Percentiles rank a stretch among this genome's conserved stretches.
Evolutionary conservation across 2,113 vertebrate genomes (phyloP).

Genomic region (Melospiza georgiana): DNA sequence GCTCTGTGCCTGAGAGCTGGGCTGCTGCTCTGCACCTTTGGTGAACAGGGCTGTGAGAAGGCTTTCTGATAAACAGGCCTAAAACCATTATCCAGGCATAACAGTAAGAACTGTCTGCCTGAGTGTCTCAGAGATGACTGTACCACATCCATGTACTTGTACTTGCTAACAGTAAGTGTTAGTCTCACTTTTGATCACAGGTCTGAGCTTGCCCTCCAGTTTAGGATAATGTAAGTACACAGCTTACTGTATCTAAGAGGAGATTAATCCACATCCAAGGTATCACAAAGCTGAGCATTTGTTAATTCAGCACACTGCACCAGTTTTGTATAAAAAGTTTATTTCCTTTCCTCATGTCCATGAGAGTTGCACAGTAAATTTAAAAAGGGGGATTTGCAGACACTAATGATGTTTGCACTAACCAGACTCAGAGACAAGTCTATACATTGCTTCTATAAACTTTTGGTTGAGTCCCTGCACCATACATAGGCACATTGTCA

Average conservation of each 20-base stretch:
- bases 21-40: not conserved
- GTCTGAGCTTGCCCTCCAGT: not conserved
- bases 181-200: not conserved
- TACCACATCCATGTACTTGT: accelerated
- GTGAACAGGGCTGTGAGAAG: not conserved
- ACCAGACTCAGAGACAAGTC: not conserved
- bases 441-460: not conserved
- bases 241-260: not conserved
- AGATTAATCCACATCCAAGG: not conserved
- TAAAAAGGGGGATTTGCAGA: not conserved
- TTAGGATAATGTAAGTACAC: not conserved
- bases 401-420: not conserved
- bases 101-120: accelerated
- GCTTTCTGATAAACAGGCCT: not conserved
- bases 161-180: not conserved
- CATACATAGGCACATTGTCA: not conserved
- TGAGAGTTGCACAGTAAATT: not conserved
- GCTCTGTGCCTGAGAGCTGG: not conserved
- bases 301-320: not conserved
- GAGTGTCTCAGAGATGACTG: not conserved
- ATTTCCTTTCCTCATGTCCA: not conserved
- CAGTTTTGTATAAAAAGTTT: conserved; percentile 7
- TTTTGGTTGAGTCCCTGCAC: not conserved
- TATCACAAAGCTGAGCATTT: not conserved
- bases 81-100: not conserved